Percentiles rank a stretch among this genome's conserved stretches.
phyloP scores from a whole-genome alignment of 1,140 invertebrate species.

The Scaptomyza pallida region DNA sequence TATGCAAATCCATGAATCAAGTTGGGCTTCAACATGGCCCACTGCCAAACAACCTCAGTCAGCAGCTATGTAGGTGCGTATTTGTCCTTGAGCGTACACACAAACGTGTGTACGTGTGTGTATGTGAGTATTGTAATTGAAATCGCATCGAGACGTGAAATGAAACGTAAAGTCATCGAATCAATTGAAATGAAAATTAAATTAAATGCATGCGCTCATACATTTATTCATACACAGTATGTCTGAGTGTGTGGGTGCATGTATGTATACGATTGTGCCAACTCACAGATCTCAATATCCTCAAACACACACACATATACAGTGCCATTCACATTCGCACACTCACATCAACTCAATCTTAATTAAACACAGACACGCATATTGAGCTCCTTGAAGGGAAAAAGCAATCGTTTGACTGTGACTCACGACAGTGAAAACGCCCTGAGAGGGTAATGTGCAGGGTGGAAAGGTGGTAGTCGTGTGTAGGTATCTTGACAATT shows the following conservation, averaged over 20 bases:
- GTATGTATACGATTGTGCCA: too few species aligned
- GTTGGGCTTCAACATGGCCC: slow-evolving; percentile 34
- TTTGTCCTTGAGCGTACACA: slow-evolving; percentile 24
- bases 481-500: slow-evolving; percentile 37
- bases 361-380: slow-evolving; percentile 78
- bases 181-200: slow-evolving; percentile 83
- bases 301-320: slow-evolving; percentile 23
- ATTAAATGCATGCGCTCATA: slow-evolving; percentile 79
- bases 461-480: not conserved
- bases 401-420: slow-evolving; percentile 61
- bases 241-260: not conserved
- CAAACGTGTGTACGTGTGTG: slow-evolving; percentile 17
- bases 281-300: slow-evolving; percentile 19
- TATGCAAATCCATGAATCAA: slow-evolving; percentile 54
- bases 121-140: slow-evolving; percentile 67
- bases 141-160: slow-evolving; percentile 80
- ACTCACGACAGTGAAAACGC: slow-evolving; percentile 6
- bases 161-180: slow-evolving; percentile 82
- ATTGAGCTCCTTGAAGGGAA: slow-evolving; percentile 77
- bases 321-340: slow-evolving; percentile 24
- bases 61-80: slow-evolving; percentile 35
- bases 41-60: slow-evolving; percentile 21
- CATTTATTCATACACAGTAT: slow-evolving; percentile 70
- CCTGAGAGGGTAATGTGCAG: not conserved
- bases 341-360: slow-evolving; percentile 68